These are phyloP conservation scores for Trachelus troglodyta DNA, from an alignment of 2,888 invertebrate genomes.

Conservation along the genomic window DNA sequence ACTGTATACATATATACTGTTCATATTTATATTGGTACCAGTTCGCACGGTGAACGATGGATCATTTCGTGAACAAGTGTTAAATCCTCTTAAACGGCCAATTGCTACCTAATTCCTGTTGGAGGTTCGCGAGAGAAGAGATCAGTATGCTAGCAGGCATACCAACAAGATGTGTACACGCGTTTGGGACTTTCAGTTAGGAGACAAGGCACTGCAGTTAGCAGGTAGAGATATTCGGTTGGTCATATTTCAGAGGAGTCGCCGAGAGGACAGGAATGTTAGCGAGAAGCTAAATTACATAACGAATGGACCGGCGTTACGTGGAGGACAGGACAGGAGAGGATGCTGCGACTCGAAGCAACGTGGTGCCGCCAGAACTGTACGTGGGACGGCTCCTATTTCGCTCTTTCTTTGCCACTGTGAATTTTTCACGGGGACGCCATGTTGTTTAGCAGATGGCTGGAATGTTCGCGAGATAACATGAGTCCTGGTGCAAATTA, in stretches of 20 bases:
- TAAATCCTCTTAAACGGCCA: not conserved
- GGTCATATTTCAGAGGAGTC: constrained; percentile 39
- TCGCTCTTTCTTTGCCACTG: not conserved
- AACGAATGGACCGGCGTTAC: constrained; percentile 31
- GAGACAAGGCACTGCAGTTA: constrained; percentile 28
- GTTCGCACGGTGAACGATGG: not conserved
- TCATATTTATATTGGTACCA: not conserved
- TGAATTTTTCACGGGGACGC: not conserved
- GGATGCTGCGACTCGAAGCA: not conserved
- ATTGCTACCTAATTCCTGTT: constrained; percentile 2
- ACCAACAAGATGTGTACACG: constrained; percentile 2
- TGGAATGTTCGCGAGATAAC: not conserved
- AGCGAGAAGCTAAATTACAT: constrained; percentile 40
- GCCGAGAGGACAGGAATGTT: constrained; percentile 36
- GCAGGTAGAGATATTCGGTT: constrained; percentile 40
- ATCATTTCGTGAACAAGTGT: not conserved
- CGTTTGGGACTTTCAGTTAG: not conserved
- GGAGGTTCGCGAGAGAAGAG: not conserved
- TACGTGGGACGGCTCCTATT: not conserved
- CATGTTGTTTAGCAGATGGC: not conserved
- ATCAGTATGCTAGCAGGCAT: not conserved
- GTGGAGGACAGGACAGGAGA: not conserved
- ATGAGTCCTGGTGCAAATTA: not conserved
- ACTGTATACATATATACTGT: not conserved
- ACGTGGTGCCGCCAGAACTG: not conserved